phyloP scores from a whole-genome alignment of 1,140 invertebrate genomes.

The Hycleus phaleratus region DNA sequence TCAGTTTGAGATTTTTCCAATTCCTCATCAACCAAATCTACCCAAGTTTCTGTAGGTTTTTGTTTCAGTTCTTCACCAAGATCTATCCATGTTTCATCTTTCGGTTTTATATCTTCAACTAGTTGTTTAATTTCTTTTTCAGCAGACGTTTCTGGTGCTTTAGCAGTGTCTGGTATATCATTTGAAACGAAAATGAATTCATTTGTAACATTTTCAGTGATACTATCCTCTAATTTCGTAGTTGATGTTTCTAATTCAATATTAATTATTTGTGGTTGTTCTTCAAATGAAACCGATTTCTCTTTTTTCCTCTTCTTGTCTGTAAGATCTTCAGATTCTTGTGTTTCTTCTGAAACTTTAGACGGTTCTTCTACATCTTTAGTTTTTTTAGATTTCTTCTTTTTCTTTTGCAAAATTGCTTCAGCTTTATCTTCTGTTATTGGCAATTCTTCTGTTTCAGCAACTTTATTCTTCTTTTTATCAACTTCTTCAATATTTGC shows the following conservation, averaged over 20 bases:
- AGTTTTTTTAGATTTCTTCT: slow-evolving; percentile 13
- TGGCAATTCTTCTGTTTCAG: background rate
- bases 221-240: slow-evolving; percentile 10
- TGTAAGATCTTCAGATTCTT: slow-evolving; percentile 2
- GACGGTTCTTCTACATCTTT: slow-evolving; percentile 13
- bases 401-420: slow-evolving; percentile 1
- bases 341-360: background rate
- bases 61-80: slow-evolving; percentile 4
- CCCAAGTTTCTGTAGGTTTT: slow-evolving; percentile 3
- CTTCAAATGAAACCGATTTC: slow-evolving; percentile 34
- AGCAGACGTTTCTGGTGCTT: background rate
- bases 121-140: background rate
- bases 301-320: slow-evolving; percentile 18
- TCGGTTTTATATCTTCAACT: slow-evolving; percentile 4
- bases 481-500: too few relatives aligned
- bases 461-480: background rate
- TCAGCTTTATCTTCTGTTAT: background rate
- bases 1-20: too few relatives aligned
- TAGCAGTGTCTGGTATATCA: background rate
- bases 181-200: slow-evolving; percentile 25
- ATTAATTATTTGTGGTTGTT: slow-evolving; percentile 28
- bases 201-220: slow-evolving; percentile 20
- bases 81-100: slow-evolving; percentile 5
- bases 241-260: slow-evolving; percentile 13
- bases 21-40: background rate